Evolutionary conservation across 1,140 invertebrate genomes (phyloP), one percentile per base, ranked within the genome.

Genomic region (Drosophila varians): DNA sequence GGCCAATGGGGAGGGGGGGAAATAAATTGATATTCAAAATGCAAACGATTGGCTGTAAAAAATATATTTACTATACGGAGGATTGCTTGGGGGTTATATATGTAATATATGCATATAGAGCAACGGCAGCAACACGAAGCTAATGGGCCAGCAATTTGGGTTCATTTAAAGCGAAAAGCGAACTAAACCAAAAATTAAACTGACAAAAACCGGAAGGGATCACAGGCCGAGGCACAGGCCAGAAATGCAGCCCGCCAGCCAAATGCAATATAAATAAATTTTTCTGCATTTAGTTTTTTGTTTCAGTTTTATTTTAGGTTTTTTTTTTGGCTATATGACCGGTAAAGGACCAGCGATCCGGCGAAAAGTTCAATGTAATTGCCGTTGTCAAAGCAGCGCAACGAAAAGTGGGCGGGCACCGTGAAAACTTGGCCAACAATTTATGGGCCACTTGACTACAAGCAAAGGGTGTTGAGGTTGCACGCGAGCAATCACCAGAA

Each of bases 401-500:
- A 77, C 80, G 80, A 86, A 84, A 84, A 84, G 65, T 74, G 82
- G 82, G 82, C 82, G 82, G 79, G 65, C 47, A 40, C 53, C 61
- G 58, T 80, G 68, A 62, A 76, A 84, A 84, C 76, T 84, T 84
- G 82, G 76, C 77, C 82, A 87, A 77, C 82, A 87, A 87, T 87
- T 87, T 87, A 87, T 87, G 83, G 82, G 77, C 82, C 82, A 87
- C 82, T 87, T 87, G 82, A 87, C 70, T 87, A 87, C 82, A 87
- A 87, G 83, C 77, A 87, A 87, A 87, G 82, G 82, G 82, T 87
- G 82, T 87, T 87, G 82, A 87, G 82, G 82, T 87, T 87, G 82
- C 82, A 87, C 77, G 82, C 82, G 82, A 87, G 82, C 77, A 77
- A 51, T 75, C 80, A 86, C 54, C 77, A 84, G 62, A 68, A 66